phyloP scores from a whole-genome alignment of 2,797 vertebrate genomes.

The Tangara arthus region DNA sequence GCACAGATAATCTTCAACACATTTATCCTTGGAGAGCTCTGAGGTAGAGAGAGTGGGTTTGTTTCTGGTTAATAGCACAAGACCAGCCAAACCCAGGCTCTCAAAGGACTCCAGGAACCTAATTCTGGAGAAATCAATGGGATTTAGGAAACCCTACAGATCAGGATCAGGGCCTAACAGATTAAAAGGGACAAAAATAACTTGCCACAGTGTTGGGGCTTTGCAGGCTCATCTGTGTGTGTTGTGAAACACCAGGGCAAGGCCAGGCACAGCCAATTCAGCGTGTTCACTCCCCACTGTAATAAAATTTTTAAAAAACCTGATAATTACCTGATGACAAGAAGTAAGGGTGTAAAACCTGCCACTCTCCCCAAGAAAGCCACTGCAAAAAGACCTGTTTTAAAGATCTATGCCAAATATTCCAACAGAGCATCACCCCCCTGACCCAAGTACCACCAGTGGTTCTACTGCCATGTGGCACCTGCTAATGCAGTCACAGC shows the following conservation, averaged over 20 bases:
- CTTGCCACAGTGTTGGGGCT: accelerated
- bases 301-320: neutral
- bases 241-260: accelerated
- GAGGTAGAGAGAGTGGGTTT: neutral
- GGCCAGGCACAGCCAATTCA: neutral
- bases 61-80: neutral
- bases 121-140: constrained; percentile 50
- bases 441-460: neutral
- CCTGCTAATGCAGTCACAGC: neutral
- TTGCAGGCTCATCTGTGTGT: neutral
- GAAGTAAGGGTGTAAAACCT: neutral
- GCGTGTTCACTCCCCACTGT: accelerated
- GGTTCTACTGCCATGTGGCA: neutral
- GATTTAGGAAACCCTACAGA: constrained; percentile 45
- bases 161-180: constrained; percentile 20
- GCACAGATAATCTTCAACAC: neutral
- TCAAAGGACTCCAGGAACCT: constrained; percentile 1
- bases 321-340: neutral
- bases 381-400: neutral
- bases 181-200: constrained; percentile 35
- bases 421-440: neutral
- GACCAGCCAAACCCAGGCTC: neutral
- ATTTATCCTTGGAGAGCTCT: neutral
- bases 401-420: neutral
- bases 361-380: neutral